Conservation (phyloP, 2,888 invertebrate species). For the Hyposoter dolosus region DNA sequence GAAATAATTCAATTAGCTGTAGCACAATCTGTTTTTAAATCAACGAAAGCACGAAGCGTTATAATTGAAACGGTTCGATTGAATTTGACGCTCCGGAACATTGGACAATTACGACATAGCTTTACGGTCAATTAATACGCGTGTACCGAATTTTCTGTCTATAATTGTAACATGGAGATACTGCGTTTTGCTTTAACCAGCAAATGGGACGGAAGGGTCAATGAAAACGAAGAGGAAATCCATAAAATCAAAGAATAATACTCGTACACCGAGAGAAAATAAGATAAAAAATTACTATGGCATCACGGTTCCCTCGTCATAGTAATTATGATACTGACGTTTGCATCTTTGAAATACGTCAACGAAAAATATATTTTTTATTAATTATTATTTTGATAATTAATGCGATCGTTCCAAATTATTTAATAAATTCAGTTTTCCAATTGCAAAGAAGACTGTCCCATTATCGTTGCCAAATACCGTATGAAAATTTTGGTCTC, state of each 20-base stretch:
- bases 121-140: slow-evolving; percentile 41
- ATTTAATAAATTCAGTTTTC: too few relatives aligned
- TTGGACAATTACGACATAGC: slow-evolving; percentile 1
- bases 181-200: background rate
- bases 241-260: background rate
- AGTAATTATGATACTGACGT: too few relatives aligned
- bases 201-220: background rate
- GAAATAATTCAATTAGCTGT: background rate
- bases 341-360: too few relatives aligned
- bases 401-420: too few relatives aligned
- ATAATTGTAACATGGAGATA: slow-evolving; percentile 47
- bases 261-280: background rate
- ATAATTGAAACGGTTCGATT: slow-evolving; percentile 31
- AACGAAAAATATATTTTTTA: too few relatives aligned
- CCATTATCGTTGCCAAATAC: too few relatives aligned
- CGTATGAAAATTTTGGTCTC: too few relatives aligned
- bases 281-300: too few relatives aligned
- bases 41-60: slow-evolving; percentile 17
- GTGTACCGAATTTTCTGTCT: slow-evolving; percentile 26
- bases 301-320: too few relatives aligned
- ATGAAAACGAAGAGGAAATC: background rate
- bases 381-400: too few relatives aligned
- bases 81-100: slow-evolving; percentile 21
- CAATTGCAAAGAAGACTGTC: too few relatives aligned
- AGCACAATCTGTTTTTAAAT: background rate